phyloP scores from a whole-genome alignment of 2,797 vertebrate genomes.

The Ctenochaetus hawaiiensis region DNA sequence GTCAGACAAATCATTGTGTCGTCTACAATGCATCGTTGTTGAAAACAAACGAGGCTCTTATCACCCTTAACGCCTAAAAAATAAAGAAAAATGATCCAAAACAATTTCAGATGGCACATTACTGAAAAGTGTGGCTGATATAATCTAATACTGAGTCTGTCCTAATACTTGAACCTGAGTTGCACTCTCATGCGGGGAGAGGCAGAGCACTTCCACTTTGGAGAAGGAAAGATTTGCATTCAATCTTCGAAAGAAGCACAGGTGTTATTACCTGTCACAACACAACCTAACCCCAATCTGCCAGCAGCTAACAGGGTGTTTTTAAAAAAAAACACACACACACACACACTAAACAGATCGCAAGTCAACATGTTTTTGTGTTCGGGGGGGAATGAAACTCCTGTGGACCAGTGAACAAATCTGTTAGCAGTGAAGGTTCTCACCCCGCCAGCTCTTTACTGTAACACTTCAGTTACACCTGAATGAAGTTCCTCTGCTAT shows the following conservation, averaged over 20 bases:
- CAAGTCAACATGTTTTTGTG: background rate
- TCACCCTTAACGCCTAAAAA: background rate
- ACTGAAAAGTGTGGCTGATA: conserved; percentile 44
- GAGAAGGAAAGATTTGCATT: conserved; percentile 71
- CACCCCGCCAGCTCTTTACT: conserved; percentile 5
- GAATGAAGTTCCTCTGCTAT: conserved; percentile 25
- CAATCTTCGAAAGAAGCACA: conserved; percentile 63
- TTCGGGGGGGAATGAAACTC: background rate
- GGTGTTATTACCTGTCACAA: conserved; percentile 70
- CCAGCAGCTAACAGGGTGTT: conserved; percentile 48
- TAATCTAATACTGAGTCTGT: conserved; percentile 55
- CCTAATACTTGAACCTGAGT: conserved; percentile 51
- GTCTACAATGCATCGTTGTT: conserved; percentile 16
- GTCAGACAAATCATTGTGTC: conserved; percentile 45
- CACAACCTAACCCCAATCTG: conserved; percentile 68
- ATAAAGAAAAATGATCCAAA: background rate
- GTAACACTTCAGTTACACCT: conserved; percentile 16
- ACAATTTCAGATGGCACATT: conserved; percentile 37
- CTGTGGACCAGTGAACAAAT: conserved; percentile 23
- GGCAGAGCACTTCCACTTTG: conserved; percentile 35
- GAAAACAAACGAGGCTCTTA: conserved; percentile 45
- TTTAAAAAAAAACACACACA: conserved; percentile 27
- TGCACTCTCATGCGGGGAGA: conserved; percentile 34
- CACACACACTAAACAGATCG: conserved; percentile 26
- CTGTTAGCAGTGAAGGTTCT: conserved; percentile 24